Percentiles rank a stretch among this genome's conserved stretches.
Evolutionary conservation across 2,888 invertebrate species (phyloP).

Genomic region (Digitonthophagus gazella): DNA sequence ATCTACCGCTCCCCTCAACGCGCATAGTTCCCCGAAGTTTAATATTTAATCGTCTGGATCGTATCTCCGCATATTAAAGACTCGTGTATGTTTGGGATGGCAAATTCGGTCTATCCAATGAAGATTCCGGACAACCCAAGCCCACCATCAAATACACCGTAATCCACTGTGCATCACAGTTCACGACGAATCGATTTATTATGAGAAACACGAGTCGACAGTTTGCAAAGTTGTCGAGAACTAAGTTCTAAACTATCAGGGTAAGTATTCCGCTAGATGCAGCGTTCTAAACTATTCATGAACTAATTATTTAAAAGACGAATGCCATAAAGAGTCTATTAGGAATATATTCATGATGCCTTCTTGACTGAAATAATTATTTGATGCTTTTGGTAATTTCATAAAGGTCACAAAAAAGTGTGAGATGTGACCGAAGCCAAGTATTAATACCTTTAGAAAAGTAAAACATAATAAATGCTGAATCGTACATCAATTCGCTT

Average conservation of each 20-base stretch:
- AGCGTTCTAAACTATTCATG: background rate
- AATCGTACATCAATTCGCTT: no score
- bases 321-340: background rate
- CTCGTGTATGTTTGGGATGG: no score
- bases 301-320: background rate
- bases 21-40: conserved; percentile 15
- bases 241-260: background rate
- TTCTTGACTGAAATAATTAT: background rate
- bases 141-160: background rate
- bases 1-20: no score
- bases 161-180: background rate
- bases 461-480: no score
- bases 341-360: background rate
- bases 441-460: no score
- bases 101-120: no score
- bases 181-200: background rate
- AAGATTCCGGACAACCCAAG: no score
- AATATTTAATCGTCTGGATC: conserved; percentile 14
- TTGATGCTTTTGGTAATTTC: no score
- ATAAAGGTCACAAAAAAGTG: no score
- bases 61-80: no score
- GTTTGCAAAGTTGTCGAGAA: background rate
- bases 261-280: background rate
- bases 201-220: background rate
- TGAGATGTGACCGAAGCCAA: no score